Percentiles rank a stretch among this genome's conserved stretches.
Conservation (phyloP, 2,113 vertebrate genomes). For the Neoarius graeffei region DNA sequence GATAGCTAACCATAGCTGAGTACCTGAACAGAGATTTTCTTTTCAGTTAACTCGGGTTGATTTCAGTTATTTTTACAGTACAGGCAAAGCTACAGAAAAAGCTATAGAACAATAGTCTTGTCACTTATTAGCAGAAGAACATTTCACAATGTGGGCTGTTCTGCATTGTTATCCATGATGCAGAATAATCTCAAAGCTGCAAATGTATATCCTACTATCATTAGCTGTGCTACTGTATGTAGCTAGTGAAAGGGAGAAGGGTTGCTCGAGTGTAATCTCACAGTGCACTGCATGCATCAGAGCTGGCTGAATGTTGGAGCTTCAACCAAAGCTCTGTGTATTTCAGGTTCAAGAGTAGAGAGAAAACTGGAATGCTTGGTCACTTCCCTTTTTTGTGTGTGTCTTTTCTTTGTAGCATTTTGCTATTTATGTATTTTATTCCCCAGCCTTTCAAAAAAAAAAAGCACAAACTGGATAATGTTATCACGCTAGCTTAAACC, state of each 20-base stretch:
- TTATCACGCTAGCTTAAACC: slow-evolving; percentile 10
- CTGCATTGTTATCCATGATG: neutral
- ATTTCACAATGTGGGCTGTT: neutral
- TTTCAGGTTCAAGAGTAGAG: neutral
- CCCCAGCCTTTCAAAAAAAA: neutral
- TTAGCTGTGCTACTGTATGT: neutral
- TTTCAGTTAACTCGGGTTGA: slow-evolving; percentile 11
- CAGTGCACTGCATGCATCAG: neutral
- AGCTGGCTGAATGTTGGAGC: neutral
- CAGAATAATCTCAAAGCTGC: neutral
- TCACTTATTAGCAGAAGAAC: neutral
- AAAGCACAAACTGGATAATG: neutral
- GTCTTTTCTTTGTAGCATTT: neutral
- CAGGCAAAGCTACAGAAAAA: neutral
- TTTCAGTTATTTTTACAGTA: neutral
- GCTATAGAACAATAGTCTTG: neutral
- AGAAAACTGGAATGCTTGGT: neutral
- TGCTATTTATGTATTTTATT: slow-evolving; percentile 11
- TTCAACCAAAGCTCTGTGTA: neutral
- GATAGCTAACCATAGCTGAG: slow-evolving; percentile 27
- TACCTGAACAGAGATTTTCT: neutral
- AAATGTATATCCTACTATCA: neutral
- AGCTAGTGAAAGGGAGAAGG: neutral
- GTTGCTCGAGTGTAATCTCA: neutral
- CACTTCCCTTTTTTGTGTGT: neutral